These are phyloP conservation scores for Peromyscus eremicus DNA, from an alignment of 2,797 vertebrate genomes.

Conservation along the genomic window DNA sequence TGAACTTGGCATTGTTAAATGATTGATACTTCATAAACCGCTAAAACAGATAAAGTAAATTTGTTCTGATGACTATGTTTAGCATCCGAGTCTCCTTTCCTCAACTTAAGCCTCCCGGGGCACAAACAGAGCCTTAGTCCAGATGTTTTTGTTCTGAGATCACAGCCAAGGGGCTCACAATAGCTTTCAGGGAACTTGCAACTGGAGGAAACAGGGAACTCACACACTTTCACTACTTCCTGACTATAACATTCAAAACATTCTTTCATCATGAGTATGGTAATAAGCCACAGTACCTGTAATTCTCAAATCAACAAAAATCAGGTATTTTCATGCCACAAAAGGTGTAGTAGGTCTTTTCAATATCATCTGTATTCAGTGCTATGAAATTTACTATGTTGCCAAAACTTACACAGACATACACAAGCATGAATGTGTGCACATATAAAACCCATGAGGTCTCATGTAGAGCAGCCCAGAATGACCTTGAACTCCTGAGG, in stretches of 20 bases:
- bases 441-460: not conserved
- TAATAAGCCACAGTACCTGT: constrained; percentile 19
- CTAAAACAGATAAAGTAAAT: constrained; percentile 38
- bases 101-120: constrained; percentile 16
- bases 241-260: not conserved
- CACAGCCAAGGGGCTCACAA: not conserved
- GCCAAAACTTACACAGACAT: not conserved
- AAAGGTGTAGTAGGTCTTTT: constrained; percentile 40
- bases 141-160: constrained; percentile 41
- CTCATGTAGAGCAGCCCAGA: not conserved
- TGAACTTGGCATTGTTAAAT: not conserved
- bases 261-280: not conserved
- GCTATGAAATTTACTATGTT: constrained; percentile 33
- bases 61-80: constrained; percentile 44
- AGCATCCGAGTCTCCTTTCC: constrained; percentile 8
- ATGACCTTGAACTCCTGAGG: not conserved
- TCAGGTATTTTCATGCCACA: constrained; percentile 32
- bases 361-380: constrained; percentile 39
- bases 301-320: constrained; percentile 63
- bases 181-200: not conserved
- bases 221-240: constrained; percentile 20
- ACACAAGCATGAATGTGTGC: not conserved
- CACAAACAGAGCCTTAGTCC: not conserved
- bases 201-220: not conserved
- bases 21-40: constrained; percentile 39